Conservation (phyloP, 1,140 invertebrate species). For the Microplitis demolitor region DNA sequence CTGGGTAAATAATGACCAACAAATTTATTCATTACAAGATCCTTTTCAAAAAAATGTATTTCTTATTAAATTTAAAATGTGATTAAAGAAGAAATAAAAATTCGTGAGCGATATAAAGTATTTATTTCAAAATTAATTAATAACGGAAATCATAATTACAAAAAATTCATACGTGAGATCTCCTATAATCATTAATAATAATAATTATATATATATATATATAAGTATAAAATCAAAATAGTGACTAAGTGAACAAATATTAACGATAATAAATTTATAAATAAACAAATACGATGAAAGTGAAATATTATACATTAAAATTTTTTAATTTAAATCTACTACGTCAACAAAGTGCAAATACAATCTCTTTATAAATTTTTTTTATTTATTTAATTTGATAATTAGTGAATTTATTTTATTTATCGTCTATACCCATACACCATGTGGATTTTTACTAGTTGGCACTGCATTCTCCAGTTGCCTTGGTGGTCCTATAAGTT, state of each 20-base stretch:
- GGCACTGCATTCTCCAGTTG: constrained; percentile 91
- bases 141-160: too few relatives aligned
- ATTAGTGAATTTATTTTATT: not conserved
- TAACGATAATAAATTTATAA: constrained; percentile 1
- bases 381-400: not conserved
- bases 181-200: too few relatives aligned
- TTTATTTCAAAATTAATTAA: too few relatives aligned
- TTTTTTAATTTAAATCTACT: not conserved
- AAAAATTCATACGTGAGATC: too few relatives aligned
- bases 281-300: not conserved
- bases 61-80: too few relatives aligned
- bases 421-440: constrained; percentile 84
- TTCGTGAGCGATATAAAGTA: too few relatives aligned
- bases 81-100: too few relatives aligned
- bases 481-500: constrained; percentile 88
- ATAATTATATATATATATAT: too few relatives aligned
- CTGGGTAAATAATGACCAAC: too few relatives aligned
- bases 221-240: too few relatives aligned
- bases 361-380: not conserved
- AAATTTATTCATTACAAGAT: too few relatives aligned
- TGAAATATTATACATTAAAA: not conserved
- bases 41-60: too few relatives aligned
- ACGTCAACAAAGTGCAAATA: not conserved
- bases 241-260: not conserved
- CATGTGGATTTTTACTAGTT: constrained; percentile 93